Conservation (phyloP, 2,888 invertebrate species). For the Trissolcus japonicus region DNA sequence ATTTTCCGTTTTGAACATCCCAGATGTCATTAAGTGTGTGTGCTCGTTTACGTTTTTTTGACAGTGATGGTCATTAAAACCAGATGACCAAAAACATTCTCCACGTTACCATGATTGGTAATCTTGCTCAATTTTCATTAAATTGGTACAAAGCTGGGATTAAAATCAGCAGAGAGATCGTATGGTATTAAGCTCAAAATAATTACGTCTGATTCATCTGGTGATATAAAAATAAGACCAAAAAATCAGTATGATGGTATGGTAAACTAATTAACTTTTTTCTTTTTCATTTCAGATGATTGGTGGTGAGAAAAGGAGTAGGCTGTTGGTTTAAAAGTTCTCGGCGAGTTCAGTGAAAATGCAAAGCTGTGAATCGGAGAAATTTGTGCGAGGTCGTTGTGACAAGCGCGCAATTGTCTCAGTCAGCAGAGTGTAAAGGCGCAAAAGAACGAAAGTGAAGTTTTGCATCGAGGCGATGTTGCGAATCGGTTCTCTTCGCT, state of each 20-base stretch:
- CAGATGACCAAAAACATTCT: conserved; percentile 9
- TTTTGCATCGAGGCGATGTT: conserved; percentile 55
- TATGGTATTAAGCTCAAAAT: too few species aligned
- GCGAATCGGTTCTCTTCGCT: conserved; percentile 52
- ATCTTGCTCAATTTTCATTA: not conserved
- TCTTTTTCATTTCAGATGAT: too few species aligned
- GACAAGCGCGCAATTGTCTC: conserved; percentile 51
- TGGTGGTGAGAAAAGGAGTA: too few species aligned
- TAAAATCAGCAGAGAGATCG: too few species aligned
- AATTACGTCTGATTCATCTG: too few species aligned
- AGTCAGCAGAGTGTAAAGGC: conserved; percentile 51
- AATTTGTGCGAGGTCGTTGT: conserved; percentile 39
- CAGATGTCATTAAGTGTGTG: conserved; percentile 20
- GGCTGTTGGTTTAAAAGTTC: too few species aligned
- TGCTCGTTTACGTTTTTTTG: conserved; percentile 24
- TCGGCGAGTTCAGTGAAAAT: not conserved
- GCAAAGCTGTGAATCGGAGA: conserved; percentile 18
- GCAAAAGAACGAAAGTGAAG: conserved; percentile 59
- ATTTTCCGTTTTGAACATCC: conserved; percentile 30
- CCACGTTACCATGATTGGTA: not conserved
- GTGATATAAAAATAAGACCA: too few species aligned
- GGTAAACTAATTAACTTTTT: too few species aligned
- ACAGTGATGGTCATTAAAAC: conserved; percentile 21
- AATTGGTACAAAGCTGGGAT: not conserved
- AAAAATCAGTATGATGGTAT: too few species aligned